These are phyloP conservation scores for Phyllotis vaccarum DNA, from an alignment of 2,797 vertebrate species.

Conservation along the genomic window DNA sequence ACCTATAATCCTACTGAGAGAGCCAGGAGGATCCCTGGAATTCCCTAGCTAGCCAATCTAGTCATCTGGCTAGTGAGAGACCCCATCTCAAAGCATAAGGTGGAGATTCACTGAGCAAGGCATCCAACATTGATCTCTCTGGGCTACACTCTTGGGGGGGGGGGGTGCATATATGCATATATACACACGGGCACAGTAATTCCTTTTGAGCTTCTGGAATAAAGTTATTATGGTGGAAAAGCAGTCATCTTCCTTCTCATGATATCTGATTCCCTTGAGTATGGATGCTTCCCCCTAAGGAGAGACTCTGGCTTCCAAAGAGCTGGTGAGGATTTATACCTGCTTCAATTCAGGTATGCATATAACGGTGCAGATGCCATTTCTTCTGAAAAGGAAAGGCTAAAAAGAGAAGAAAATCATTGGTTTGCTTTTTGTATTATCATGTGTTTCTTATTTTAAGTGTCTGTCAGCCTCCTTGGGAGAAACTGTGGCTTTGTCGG, in stretches of 20 bases:
- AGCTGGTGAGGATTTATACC: not conserved
- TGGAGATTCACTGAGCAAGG: not conserved
- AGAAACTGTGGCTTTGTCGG: constrained; percentile 60
- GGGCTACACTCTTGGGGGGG: too few relatives aligned
- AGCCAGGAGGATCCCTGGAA: not conserved
- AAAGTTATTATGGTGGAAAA: not conserved
- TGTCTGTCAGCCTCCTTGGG: not conserved
- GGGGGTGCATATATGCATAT: fast-evolving
- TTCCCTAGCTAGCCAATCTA: not conserved
- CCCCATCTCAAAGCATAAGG: not conserved
- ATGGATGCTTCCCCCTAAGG: not conserved
- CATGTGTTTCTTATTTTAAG: constrained; percentile 70
- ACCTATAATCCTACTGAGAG: not conserved
- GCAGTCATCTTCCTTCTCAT: not conserved
- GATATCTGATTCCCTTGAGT: not conserved
- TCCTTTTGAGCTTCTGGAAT: not conserved
- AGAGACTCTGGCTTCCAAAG: not conserved
- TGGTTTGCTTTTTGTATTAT: not conserved
- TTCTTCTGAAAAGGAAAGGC: not conserved
- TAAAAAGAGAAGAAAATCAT: constrained; percentile 13
- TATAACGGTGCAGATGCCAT: not conserved
- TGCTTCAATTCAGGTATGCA: not conserved
- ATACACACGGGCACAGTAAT: not conserved
- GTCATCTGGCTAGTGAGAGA: not conserved
- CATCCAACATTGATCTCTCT: not conserved